Conservation (phyloP, 1,140 invertebrate species). For the Sminthurinus signatus region DNA sequence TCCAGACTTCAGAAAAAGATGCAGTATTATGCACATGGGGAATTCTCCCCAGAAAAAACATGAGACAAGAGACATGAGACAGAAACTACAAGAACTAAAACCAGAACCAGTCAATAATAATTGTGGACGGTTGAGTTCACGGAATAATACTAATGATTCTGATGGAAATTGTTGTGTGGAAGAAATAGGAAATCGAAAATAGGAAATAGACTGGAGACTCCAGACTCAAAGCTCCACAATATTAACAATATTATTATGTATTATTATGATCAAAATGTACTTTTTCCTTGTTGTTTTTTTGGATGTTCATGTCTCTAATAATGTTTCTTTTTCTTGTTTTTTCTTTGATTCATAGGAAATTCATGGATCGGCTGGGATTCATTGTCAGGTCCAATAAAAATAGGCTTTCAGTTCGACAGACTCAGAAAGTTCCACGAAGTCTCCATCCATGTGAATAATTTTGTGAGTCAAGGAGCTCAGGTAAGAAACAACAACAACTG, state of each 20-base stretch:
- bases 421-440: conserved; percentile 37
- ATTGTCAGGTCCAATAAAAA: conserved; percentile 29
- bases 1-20: too few relatives aligned
- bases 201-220: too few relatives aligned
- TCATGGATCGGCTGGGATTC: conserved; percentile 40
- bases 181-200: background rate
- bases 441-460: conserved; percentile 42
- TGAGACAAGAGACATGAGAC: too few relatives aligned
- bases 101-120: background rate
- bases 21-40: too few relatives aligned
- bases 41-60: too few relatives aligned
- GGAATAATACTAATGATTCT: background rate
- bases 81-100: too few relatives aligned
- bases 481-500: conserved; percentile 21
- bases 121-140: too few relatives aligned
- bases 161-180: background rate
- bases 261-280: too few relatives aligned
- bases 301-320: too few relatives aligned
- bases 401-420: conserved; percentile 39
- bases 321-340: background rate
- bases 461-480: conserved; percentile 40
- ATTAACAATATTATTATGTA: too few relatives aligned
- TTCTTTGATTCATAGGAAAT: conserved; percentile 17
- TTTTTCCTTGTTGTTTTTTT: too few relatives aligned
- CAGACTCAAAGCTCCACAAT: too few relatives aligned